Base-by-base conservation (phyloP, 2,113 vertebrate species). In the Pseudorectes ferrugineus region DNA sequence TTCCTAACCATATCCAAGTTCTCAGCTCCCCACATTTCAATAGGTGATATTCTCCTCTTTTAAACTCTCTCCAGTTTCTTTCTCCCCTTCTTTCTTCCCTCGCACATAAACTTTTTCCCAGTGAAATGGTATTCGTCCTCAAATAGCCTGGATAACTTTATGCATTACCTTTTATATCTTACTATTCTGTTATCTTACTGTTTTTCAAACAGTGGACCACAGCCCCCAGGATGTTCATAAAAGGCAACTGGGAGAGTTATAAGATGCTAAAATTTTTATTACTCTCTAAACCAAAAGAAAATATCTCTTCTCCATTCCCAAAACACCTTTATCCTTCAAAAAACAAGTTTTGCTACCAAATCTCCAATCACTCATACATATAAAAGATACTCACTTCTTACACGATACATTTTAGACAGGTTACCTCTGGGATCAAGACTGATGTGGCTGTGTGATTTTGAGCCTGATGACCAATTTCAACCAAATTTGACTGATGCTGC, bases 181-280 rank as follows among this genome's bases (percentile, higher is more conserved):
- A 65, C 33, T 77, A 51, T 83, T 90, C 55, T 77, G 40, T 76
- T 88, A 90, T 71, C n/a, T 63, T 55, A 31, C 18, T 71, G 78
- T 71, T 92, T 93, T 88, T 72, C 68, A 94, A 77, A 82, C 46
- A 76, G 51, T 42, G 67, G 85, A 88, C 85, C 88, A 88, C 68
- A 83, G 70, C 23, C 51, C 91, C 85, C 82, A 96, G 62, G 72
- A 89, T 66, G 52, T 86, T 90, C 88, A 94, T 85, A 92, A 95
- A 96, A 80, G 55, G 51, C 82, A 94, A 74, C 0, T 80, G 67
- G 55, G 67, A 93, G 58, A 94, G 46, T 94, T 93, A 33, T 11
- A 93, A 89, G 71, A 92, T 28, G 24, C 38, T 79, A 67, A 92
- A 93, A 83, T 70, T 83, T 92, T 96, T 96, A 93, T 92, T 85